phyloP scores from a whole-genome alignment of 2,797 vertebrate genomes.

The Oryzias sinensis region DNA sequence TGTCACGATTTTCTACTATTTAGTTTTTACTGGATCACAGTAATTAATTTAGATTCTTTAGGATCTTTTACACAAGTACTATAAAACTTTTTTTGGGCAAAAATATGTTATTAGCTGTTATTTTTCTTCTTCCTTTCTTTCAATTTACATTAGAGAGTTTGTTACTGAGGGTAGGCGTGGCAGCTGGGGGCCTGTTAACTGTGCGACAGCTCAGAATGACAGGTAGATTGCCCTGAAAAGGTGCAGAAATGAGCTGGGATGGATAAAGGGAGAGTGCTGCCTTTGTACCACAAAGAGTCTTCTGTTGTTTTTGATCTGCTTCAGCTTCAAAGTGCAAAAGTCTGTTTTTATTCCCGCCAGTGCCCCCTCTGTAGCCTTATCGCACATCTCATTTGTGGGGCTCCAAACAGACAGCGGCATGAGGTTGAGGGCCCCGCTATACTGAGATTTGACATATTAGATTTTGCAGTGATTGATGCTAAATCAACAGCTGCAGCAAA shows the following conservation, averaged over 20 bases:
- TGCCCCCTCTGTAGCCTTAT: conserved; percentile 68
- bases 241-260: conserved; percentile 53
- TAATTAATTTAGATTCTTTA: no score
- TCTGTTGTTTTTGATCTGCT: conserved; percentile 74
- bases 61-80: no score
- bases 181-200: conserved; percentile 37
- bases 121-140: no score
- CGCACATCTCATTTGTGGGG: conserved; percentile 71
- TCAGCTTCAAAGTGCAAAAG: conserved; percentile 74
- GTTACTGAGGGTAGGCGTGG: conserved; percentile 32
- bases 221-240: conserved; percentile 52
- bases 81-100: no score
- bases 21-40: no score
- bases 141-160: conserved; percentile 8
- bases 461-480: conserved; percentile 69
- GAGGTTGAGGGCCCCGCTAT: conserved; percentile 54
- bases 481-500: conserved; percentile 66
- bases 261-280: conserved; percentile 62
- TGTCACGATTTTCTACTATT: no score
- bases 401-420: conserved; percentile 61
- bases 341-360: conserved; percentile 66
- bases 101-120: no score
- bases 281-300: conserved; percentile 74
- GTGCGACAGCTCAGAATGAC: conserved; percentile 62
- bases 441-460: conserved; percentile 72